Evolutionary conservation across 1,140 invertebrate genomes (phyloP).

Genomic region (Drosophila varians): DNA sequence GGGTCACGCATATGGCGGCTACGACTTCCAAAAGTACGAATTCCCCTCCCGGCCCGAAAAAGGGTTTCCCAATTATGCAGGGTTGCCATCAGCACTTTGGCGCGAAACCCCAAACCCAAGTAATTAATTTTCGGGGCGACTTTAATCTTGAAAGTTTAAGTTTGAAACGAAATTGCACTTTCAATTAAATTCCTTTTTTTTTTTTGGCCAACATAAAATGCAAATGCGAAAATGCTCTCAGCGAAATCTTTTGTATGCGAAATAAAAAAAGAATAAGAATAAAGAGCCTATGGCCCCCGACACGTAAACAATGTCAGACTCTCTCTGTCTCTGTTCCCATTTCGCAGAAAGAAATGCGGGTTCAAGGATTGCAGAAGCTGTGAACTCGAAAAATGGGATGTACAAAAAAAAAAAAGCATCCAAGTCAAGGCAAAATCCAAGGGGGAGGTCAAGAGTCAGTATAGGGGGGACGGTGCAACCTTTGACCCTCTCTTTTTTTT

Average conservation of each 20-base stretch:
- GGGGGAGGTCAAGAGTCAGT: slow-evolving; percentile 49
- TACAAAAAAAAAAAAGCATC: not conserved
- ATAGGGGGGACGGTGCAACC: too few species aligned
- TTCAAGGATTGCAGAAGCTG: slow-evolving; percentile 57
- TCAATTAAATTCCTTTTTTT: not conserved
- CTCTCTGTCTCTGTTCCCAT: slow-evolving; percentile 6
- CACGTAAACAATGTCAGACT: slow-evolving; percentile 60
- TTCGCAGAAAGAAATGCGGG: slow-evolving; percentile 2
- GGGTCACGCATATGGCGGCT: slow-evolving; percentile 37
- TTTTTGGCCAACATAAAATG: not conserved
- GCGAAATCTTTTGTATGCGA: slow-evolving; percentile 27
- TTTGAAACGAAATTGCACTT: not conserved
- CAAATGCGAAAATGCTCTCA: slow-evolving; percentile 21
- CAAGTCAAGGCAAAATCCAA: slow-evolving; percentile 58
- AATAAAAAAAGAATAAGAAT: not conserved
- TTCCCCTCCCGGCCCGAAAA: not conserved
- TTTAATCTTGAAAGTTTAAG: slow-evolving; percentile 63
- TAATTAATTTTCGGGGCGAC: slow-evolving; percentile 50
- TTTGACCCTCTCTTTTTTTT: not conserved
- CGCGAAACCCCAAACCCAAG: not conserved
- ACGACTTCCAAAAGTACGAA: not conserved
- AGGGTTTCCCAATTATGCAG: slow-evolving; percentile 41
- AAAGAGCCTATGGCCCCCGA: slow-evolving; percentile 7
- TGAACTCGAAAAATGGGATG: slow-evolving; percentile 8
- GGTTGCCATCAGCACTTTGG: slow-evolving; percentile 43